These are phyloP conservation scores for Microcebus lehilahytsara DNA, from an alignment of 2,113 vertebrate species.

Conservation along the genomic window DNA sequence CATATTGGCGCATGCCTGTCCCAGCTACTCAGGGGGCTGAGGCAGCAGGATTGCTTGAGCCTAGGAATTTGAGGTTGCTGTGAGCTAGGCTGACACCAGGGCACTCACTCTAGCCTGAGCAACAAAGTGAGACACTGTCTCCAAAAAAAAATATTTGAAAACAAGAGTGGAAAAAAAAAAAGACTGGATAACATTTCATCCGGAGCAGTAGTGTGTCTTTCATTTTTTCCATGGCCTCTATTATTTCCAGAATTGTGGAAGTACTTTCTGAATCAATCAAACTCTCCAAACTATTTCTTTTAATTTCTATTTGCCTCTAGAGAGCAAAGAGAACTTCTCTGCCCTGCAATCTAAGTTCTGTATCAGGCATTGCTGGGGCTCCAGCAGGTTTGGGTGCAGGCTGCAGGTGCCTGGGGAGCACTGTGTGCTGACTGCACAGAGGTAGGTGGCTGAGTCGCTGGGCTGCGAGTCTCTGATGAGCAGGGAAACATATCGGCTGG, in stretches of 20 bases:
- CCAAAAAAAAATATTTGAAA: neutral
- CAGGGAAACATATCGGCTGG: neutral
- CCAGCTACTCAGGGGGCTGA: no score
- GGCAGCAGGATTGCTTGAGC: no score
- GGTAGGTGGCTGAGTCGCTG: slow-evolving; percentile 51
- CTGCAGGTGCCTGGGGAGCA: neutral
- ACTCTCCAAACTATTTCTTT: neutral
- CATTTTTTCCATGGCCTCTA: neutral
- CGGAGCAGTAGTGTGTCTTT: neutral
- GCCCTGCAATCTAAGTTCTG: neutral
- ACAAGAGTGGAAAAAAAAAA: neutral
- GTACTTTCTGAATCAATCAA: neutral
- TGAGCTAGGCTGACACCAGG: no score
- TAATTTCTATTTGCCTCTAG: neutral
- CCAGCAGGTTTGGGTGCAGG: neutral
- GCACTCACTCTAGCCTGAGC: no score
- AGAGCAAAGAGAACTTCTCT: neutral
- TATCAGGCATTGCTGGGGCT: neutral
- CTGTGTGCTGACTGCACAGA: slow-evolving; percentile 60
- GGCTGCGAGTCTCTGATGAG: neutral
- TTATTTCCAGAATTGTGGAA: neutral
- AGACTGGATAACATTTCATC: neutral
- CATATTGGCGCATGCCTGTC: no score
- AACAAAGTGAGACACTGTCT: no score
- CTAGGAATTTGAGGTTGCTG: no score